Evolutionary conservation across 2,888 invertebrate species (phyloP), one percentile per base, ranked within the genome.

Genomic region (Oscheius onirici): DNA sequence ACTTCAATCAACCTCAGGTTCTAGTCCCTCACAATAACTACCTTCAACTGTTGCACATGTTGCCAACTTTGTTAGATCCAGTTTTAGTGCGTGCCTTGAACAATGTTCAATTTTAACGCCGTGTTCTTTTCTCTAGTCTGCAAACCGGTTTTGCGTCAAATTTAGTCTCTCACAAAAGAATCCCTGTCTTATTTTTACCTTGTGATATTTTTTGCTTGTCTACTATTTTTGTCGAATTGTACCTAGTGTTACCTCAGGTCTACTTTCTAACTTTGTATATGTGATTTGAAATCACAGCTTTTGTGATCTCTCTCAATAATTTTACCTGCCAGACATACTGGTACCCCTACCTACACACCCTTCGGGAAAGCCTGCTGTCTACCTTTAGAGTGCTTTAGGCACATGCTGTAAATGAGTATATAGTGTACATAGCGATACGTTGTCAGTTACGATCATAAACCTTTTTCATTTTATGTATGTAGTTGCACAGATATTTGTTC

Each of bases 401-500:
- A 58, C n/a, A 34, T 40, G n/a, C 2, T 17, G 20, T 13, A 34
- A 58, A n/a, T 5, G 22, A 52, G 34, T 24, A 24, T 58, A 58
- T 58, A 58, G 58, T 58, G 58, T 58, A 58, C 34, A 58, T 49
- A 49, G 20, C 15, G 17, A 22, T 58, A 40, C 11, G 1, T 20
- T 24, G 10, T 26, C 55, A 8, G 55, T 55, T 55, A 26, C n/a
- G 22, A 26, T 52, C 15, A 52, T 52, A 22, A 52, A 52, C 5
- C 2, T 3, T 34, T 34, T 28, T 28, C 13, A 58, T 6, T 58
- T 41, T 58, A 58, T 41, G 34, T 20, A 40, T 58, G 58, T 17
- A 58, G 41, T 17, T 58, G 58, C 11, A 58, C 58, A 15, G 58
- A 58, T 17, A 58, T 58, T 58, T 58, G 28, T n/a, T 58, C 58